These are phyloP conservation scores for Eucera pruinosa DNA, from an alignment of 2,888 invertebrate genomes.

Conservation along the genomic window DNA sequence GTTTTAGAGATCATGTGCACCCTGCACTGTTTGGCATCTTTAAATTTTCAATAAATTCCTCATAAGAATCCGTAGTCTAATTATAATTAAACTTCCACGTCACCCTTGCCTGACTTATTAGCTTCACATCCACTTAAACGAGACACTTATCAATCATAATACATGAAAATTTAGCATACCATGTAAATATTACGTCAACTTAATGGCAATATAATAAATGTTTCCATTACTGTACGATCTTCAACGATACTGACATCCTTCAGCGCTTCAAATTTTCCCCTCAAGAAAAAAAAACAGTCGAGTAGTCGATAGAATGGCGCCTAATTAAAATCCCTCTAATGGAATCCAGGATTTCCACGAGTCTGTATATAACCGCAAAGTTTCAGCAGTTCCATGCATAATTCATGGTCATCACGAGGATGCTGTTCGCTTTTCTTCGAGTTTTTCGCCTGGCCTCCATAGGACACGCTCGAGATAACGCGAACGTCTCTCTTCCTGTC, in stretches of 20 bases:
- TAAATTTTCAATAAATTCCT: no score
- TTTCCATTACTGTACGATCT: no score
- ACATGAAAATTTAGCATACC: no score
- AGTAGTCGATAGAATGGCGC: background rate
- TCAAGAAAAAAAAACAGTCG: background rate
- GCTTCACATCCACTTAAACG: no score
- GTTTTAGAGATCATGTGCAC: no score
- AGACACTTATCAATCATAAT: no score
- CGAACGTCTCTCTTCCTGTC: conserved; percentile 42
- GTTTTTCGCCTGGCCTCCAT: conserved; percentile 32
- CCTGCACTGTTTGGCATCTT: no score
- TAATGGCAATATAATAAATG: no score
- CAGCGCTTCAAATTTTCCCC: background rate
- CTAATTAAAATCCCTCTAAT: conserved; percentile 61
- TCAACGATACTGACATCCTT: background rate
- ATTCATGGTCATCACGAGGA: conserved; percentile 52
- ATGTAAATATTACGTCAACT: no score
- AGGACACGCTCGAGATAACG: conserved; percentile 66
- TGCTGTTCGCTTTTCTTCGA: conserved; percentile 30
- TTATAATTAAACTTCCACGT: no score
- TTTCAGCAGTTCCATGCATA: conserved; percentile 62
- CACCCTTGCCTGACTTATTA: no score
- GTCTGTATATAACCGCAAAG: conserved; percentile 44
- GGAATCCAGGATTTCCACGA: conserved; percentile 42
- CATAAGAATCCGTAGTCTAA: no score